Evolutionary conservation across 2,888 invertebrate species (phyloP), one percentile per base, ranked within the genome.

Genomic region (Agonopterix heracliana): DNA sequence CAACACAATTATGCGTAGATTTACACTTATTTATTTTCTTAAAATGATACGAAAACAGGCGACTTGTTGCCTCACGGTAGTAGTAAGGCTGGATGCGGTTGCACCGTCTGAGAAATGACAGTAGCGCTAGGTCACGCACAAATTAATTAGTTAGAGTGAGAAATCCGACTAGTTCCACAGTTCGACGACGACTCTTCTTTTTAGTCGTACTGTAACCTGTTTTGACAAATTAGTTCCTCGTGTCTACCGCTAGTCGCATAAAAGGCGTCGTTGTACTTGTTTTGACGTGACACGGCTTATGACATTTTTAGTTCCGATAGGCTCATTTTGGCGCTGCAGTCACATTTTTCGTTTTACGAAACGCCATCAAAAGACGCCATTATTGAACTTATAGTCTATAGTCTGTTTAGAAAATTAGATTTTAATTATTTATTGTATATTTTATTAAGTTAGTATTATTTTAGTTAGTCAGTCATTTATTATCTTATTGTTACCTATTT

Each of bases 201-300:
- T 74, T 79, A 48, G 70, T 59, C 54, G 81, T 49, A 17, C 78
- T 64, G 56, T 73, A 82, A 62, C 82, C 81, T 87, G 87, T 88
- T 88, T 88, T 88, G 86, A 88, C 88, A 80, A 87, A 79, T 74
- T 84, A 81, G 76, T 87, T 56, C 78, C 43, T 1, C 67, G 67
- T 74, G 82, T 83, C 83, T 85, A 73, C 85, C 85, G 74, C 81
- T 61, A 81, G 88, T 68, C 54, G 73, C 64, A 60, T 58, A 61
- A 60, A 62, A 57, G 64, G 81, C 81, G 79, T 76, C 76, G 61
- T 54, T 54, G 51, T 54, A 54, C 55, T 46, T 45, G 56, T 54
- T 61, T 64, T 59, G 63, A 60, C 47, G 50, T 51, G 52, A 64
- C 68, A 17, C 17, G n/a, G n/a, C n/a, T n/a, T n/a, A n/a, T n/a